A percentile compares a stretch with the other conserved stretches of the same genome.
These are phyloP conservation scores for Anguilla japonica DNA, from an alignment of 2,113 vertebrate genomes.

Conservation along the genomic window DNA sequence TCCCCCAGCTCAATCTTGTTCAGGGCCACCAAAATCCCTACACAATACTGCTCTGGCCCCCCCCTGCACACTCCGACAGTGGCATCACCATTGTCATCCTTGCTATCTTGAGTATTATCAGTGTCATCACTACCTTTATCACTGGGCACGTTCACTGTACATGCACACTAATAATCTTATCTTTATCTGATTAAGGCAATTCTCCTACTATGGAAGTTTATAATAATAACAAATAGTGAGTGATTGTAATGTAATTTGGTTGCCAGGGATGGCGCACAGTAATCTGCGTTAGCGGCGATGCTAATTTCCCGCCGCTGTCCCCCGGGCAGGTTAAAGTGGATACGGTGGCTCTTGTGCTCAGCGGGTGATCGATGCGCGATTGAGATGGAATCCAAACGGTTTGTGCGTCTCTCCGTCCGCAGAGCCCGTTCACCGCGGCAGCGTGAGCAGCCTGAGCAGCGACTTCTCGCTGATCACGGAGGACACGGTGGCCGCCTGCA, in stretches of 20 bases:
- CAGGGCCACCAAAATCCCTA: too few species aligned
- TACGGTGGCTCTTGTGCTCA: not conserved
- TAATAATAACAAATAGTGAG: too few species aligned
- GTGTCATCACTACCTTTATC: too few species aligned
- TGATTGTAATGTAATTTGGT: not conserved
- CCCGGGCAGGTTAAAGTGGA: not conserved
- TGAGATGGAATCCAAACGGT: not conserved
- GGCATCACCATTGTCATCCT: too few species aligned
- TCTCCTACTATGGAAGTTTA: too few species aligned
- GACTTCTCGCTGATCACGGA: constrained; percentile 93
- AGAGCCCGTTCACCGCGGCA: constrained; percentile 88
- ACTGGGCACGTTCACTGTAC: too few species aligned
- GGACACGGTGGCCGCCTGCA: constrained; percentile 76
- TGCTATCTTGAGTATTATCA: too few species aligned
- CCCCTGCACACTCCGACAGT: too few species aligned
- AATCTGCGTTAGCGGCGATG: not conserved
- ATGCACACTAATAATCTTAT: too few species aligned
- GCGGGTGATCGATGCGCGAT: not conserved
- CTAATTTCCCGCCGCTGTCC: not conserved
- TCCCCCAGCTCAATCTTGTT: too few species aligned
- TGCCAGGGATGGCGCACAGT: not conserved
- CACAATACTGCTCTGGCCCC: too few species aligned
- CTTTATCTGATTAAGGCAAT: too few species aligned
- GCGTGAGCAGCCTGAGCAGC: constrained; percentile 91
- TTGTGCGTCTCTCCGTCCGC: constrained; percentile 4